These are phyloP conservation scores for Melitaea cinxia DNA, from an alignment of 1,140 invertebrate genomes.

Conservation along the genomic window DNA sequence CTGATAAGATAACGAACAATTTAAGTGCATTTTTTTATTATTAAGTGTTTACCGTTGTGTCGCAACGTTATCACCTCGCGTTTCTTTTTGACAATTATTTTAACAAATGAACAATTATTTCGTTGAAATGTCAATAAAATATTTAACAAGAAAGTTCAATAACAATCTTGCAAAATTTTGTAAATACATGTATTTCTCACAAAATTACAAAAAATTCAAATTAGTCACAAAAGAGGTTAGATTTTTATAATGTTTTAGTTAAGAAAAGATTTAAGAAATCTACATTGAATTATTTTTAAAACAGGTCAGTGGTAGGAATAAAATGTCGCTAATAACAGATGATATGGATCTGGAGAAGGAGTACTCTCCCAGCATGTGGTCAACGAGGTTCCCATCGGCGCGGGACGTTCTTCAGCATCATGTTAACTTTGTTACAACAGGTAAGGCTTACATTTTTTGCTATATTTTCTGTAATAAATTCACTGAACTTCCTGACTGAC, in stretches of 20 bases:
- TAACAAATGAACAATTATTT: too few species aligned
- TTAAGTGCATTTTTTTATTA: too few species aligned
- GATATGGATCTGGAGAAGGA: conserved; percentile 66
- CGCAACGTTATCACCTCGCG: too few species aligned
- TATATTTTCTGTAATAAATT: too few species aligned
- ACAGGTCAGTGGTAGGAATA: conserved; percentile 19
- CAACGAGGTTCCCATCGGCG: conserved; percentile 59
- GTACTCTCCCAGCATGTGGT: conserved; percentile 75
- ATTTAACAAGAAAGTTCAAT: too few species aligned
- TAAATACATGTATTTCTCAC: too few species aligned
- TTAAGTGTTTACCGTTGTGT: too few species aligned
- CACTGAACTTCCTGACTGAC: too few species aligned
- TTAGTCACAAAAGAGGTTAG: not conserved
- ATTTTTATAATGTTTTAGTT: not conserved
- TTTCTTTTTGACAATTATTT: too few species aligned
- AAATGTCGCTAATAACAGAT: conserved; percentile 68
- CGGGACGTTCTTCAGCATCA: conserved; percentile 68
- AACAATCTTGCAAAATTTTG: too few species aligned
- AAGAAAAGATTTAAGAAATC: not conserved
- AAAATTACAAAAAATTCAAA: not conserved
- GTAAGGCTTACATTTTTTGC: conserved; percentile 37
- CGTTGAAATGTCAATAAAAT: too few species aligned
- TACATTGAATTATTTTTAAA: not conserved
- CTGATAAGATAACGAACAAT: too few species aligned
- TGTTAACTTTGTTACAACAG: conserved; percentile 59